Base-by-base conservation (phyloP, 1,140 invertebrate genomes). In the Drosophila azteca region DNA sequence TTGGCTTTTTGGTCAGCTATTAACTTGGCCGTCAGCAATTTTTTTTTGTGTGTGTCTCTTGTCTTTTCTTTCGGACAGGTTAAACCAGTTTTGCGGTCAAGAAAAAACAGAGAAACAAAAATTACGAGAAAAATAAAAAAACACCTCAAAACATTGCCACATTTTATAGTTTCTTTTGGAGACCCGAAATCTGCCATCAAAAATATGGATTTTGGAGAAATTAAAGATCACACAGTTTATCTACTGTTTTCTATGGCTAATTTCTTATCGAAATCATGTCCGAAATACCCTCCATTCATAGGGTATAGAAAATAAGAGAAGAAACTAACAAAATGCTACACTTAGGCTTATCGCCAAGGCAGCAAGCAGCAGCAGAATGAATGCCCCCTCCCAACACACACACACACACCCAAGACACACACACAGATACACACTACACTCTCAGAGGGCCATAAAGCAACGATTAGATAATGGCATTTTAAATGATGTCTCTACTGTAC, bases 401-500 rank as follows among this genome's bases (percentile, higher is more conserved):
- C 41, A 50, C n/a, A 44, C 43, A 31, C 45, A 13, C 8, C 41
- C 22, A 46, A 39, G n/a, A 5, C 53, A 29, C 48, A 48, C 20
- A 39, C 55, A 44, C 45, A 54, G 17, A 44, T 35, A 41, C 45
- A 15, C 7, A 48, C 26, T 41, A 41, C 49, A 44, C 20, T 35
- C n/a, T 41, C 43, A 55, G 44, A 41, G 39, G 53, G 22, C 48
- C 46, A 26, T 41, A 48, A 53, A 60, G 17, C 59, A 17, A 51
- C 77, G 80, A 84, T 84, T 84, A 84, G 80, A 84, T 84, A 84
- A 84, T 85, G 75, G 72, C 72, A 85, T 85, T 80, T 83, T 76
- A 84, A 83, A 83, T 66, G 68, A 78, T 84, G 80, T 85, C 78
- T 85, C 76, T 85, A 85, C 81, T 85, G 81, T 85, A 87, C 81